These are phyloP conservation scores for Heliocidaris erythrogramma DNA, from an alignment of 35 echinoderm and acorn worm species.

Conservation along the genomic window DNA sequence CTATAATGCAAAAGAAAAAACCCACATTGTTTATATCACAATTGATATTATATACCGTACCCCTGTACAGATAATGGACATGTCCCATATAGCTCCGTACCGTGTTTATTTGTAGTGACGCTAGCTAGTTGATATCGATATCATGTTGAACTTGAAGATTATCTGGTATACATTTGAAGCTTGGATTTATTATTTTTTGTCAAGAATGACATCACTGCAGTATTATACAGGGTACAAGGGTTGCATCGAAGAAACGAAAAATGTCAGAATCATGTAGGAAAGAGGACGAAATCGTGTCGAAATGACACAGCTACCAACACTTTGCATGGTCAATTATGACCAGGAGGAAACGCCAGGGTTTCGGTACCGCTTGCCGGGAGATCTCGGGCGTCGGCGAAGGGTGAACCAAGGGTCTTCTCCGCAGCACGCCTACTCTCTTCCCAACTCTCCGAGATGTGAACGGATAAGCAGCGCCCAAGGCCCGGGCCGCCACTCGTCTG, in stretches of 20 bases:
- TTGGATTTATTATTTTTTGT: not conserved
- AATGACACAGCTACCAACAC: slow-evolving; percentile 61
- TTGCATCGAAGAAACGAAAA: not conserved
- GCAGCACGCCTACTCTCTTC: not conserved
- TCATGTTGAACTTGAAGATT: too few species aligned
- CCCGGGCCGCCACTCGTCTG: not conserved
- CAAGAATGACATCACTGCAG: not conserved
- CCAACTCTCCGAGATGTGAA: slow-evolving; percentile 31
- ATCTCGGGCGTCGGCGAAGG: slow-evolving; percentile 21
- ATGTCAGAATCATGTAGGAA: slow-evolving; percentile 50
- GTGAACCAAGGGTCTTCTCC: not conserved
- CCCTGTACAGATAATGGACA: not conserved
- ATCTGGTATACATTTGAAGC: too few species aligned
- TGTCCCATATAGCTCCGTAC: not conserved
- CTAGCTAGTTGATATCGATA: too few species aligned
- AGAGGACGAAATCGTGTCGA: not conserved
- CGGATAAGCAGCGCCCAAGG: not conserved
- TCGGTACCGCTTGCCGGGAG: slow-evolving; percentile 9
- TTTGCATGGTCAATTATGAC: slow-evolving; percentile 65
- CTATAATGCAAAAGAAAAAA: not conserved
- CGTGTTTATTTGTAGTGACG: too few species aligned
- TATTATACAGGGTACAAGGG: not conserved
- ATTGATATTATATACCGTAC: not conserved
- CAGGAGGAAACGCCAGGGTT: slow-evolving; percentile 32
- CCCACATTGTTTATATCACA: not conserved